A percentile compares a stretch with the other conserved stretches of the same genome.
phyloP scores from a whole-genome alignment of 2,888 invertebrate species.

The Furcula furcula region DNA sequence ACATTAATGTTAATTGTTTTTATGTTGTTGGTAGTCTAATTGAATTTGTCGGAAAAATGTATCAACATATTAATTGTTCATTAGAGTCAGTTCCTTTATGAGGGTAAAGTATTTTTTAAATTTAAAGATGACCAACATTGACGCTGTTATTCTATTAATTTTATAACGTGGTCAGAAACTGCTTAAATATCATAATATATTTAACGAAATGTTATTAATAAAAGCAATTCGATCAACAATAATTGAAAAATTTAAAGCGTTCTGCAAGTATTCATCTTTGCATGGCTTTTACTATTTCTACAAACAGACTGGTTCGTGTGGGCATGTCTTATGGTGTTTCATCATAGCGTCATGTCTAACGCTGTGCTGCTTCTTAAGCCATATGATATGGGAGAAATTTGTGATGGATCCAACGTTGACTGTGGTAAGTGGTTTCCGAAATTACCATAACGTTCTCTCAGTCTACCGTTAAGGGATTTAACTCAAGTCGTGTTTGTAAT shows the following conservation, averaged over 20 bases:
- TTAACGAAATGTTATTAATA: slow-evolving; percentile 15
- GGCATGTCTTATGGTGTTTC: slow-evolving; percentile 41
- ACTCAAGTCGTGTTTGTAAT: too few species aligned
- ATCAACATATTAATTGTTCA: not conserved
- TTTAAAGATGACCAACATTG: too few species aligned
- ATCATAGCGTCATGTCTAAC: slow-evolving; percentile 42
- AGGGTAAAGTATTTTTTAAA: too few species aligned
- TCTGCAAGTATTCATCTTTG: slow-evolving; percentile 52
- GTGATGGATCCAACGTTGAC: slow-evolving; percentile 62
- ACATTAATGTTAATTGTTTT: not conserved
- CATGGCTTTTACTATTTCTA: slow-evolving; percentile 62
- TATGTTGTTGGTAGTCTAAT: not conserved
- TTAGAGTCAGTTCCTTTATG: not conserved
- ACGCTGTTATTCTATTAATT: too few species aligned
- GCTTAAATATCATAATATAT: too few species aligned
- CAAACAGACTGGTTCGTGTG: slow-evolving; percentile 27
- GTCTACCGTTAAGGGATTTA: too few species aligned
- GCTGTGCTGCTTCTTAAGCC: slow-evolving; percentile 54
- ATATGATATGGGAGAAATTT: slow-evolving; percentile 67
- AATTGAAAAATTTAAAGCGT: slow-evolving; percentile 34
- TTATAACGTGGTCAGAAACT: too few species aligned
- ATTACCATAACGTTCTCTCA: too few species aligned
- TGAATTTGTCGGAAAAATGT: not conserved
- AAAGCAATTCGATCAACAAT: slow-evolving; percentile 11
- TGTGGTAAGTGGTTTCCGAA: slow-evolving; percentile 63